Base-by-base conservation (phyloP, 2,797 vertebrate species). In the Poeciliopsis infans region DNA sequence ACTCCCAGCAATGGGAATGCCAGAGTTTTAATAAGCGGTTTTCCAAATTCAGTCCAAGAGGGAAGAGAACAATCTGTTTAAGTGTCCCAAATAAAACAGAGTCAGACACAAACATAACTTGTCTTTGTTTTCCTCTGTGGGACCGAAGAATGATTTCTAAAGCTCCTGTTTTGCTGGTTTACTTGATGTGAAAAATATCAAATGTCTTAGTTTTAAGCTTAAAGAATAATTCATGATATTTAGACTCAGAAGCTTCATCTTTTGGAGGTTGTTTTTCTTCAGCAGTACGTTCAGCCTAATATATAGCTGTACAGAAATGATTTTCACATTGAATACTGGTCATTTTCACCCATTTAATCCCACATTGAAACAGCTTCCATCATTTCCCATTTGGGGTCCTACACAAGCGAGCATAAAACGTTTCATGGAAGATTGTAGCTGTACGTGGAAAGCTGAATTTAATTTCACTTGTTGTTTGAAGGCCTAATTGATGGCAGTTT, bases 31-130 rank as follows among this genome's bases (percentile, higher is more conserved):
- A 86, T 78, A 84, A 87, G 83, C 73, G 75, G 82, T 81, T 75
- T 84, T 80, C 84, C 79, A 81, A 31, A 61, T 61, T 33, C 15
- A 85, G 78, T 78, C 76, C 73, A 82, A 86, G 84, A 89, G 86
- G 82, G 79, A 88, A 85, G 75, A 88, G 76, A 91, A 55, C 79
- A 88, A 77, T 88, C 85, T 86, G 79, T 85, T 81, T 88, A 76
- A 79, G 79, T 79, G 74, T 36, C 61, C 6, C 31, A 64, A 20
- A 36, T 20, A 36, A 64, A 2, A 64, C 16, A 20, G 57, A 61
- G 33, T 20, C 61, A 64, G 61, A 64, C 16, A 36, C 33, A 64
- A 36, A 64, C 3, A 23, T 39, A 23, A 64, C 6, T 64, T 36
- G 31, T 64, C 33, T 33, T 36, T 36, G 7, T 64, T 36, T 36